Base-by-base conservation (phyloP, 2,797 vertebrate genomes). In the Oryzias dopingdopingensis region DNA sequence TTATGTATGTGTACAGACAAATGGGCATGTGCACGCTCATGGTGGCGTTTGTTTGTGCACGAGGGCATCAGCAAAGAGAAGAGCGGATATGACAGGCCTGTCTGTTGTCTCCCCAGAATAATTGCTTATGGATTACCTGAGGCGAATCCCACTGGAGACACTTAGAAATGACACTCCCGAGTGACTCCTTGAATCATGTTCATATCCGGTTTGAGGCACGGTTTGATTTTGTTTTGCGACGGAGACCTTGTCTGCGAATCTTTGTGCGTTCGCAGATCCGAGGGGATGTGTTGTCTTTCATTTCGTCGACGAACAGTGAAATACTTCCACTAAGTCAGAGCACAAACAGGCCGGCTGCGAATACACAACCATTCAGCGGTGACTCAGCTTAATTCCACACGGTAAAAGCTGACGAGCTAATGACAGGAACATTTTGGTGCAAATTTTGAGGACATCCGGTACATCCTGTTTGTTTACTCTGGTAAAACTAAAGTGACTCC, bases 61-160 rank as follows among this genome's bases (percentile, higher is more conserved):
- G 72, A 73, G 51, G 72, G 75, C 72, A 26, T 80, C 84, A 76
- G 65, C 72, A 77, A 72, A 72, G 67, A 77, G 74, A 68, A 74
- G 71, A 86, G 24, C 62, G 67, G 78, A 89, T 84, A 81, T 83
- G 81, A 84, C 83, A 79, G 77, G 67, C 74, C 78, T 83, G 78
- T 79, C 76, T 73, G 77, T 74, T 86, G 76, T 86, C 82, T 81
- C 65, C 62, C 61, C 55, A 72, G 63, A 85, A 80, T 86, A 88
- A 88, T 87, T 84, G 83, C 77, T 84, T 85, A 82, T 84, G 80
- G 83, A 88, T 87, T 83, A 83, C 81, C 79, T 84, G 70, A 79
- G 69, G 80, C 66, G 51, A 75, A 79, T 81, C 83, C 77, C 80
- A 73, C 59, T 73, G 70, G 71, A 74, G 79, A 80, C 67, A 72